phyloP scores from a whole-genome alignment of 2,797 vertebrate species.

The Neosilurus hyrtlii region DNA sequence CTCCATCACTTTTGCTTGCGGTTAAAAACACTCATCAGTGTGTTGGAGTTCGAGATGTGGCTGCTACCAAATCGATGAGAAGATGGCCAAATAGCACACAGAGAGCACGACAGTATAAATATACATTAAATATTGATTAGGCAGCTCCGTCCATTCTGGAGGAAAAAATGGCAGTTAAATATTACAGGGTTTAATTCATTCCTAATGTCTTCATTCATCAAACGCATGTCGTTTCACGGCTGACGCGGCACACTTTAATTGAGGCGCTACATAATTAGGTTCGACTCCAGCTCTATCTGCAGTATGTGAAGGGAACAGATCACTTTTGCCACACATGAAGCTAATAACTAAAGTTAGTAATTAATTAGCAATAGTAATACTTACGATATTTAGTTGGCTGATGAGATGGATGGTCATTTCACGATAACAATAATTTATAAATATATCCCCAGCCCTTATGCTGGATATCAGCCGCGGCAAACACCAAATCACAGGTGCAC shows the following conservation, averaged over 20 bases:
- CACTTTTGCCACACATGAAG: neutral
- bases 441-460: too few species aligned
- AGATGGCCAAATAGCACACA: constrained; percentile 14
- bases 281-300: neutral
- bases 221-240: neutral
- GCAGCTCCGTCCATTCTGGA: neutral
- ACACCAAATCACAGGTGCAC: too few species aligned
- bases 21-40: neutral
- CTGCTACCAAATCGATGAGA: constrained; percentile 18
- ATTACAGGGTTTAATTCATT: constrained; percentile 14
- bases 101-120: constrained; percentile 26
- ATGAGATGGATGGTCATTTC: too few species aligned
- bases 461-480: too few species aligned
- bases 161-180: constrained; percentile 21
- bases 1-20: constrained; percentile 38
- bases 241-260: neutral
- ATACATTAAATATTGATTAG: constrained; percentile 45
- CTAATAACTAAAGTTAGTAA: neutral
- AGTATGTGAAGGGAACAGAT: neutral
- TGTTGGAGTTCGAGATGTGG: neutral
- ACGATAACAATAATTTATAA: too few species aligned
- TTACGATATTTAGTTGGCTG: too few species aligned
- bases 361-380: too few species aligned
- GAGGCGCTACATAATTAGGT: neutral
- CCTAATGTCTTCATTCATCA: constrained; percentile 30